Base-by-base conservation (phyloP, 2,113 vertebrate species). In the Arenaria interpres region DNA sequence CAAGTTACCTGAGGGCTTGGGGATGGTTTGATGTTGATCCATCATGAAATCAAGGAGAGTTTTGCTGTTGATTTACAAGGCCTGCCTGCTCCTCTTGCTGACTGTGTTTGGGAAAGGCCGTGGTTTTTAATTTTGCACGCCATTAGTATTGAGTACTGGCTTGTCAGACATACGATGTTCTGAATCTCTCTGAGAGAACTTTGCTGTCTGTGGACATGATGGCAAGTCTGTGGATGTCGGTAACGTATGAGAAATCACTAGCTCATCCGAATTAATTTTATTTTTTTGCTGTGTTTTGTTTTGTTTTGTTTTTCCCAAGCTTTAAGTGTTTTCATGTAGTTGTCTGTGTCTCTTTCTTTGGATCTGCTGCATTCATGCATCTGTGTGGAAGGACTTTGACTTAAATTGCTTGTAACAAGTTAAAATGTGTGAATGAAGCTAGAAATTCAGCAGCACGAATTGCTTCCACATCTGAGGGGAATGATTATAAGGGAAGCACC, bases 321-420 rank as follows among this genome's bases (percentile, higher is more conserved):
- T 95, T 63, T 67, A 19, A 71, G 27, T 46, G 66, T 85, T 88
- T 69, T 57, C 33, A 20, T 56, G 20, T 82, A 90, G 85, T 9
- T 78, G 28, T 15, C 35, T 22, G 1, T 45, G 5, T 85, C 94
- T 97, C 92, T 95, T 97, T 93, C 90, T 92, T 88, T 97, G 91
- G 89, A 95, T 95, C 86, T 94, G 62, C 94, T 97, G 90, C 97
- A 89, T 82, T 97, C 60, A 1, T 60, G 66, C 76, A 50, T 92
- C 88, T 84, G 22, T 56, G 27, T 35, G 83, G 80, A 87, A 86
- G 32, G 48, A 37, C 45, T 86, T 85, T 69, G 80, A 50, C 30
- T 85, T 51, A 22, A 81, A 69, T 62, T 92, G 46, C 10, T 85
- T 41, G 10, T 33, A 41, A 16, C 4, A 20, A 67, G 27, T 75